These are phyloP conservation scores for Asteroscopus sphinx DNA, from an alignment of 2,888 invertebrate genomes.

Conservation along the genomic window DNA sequence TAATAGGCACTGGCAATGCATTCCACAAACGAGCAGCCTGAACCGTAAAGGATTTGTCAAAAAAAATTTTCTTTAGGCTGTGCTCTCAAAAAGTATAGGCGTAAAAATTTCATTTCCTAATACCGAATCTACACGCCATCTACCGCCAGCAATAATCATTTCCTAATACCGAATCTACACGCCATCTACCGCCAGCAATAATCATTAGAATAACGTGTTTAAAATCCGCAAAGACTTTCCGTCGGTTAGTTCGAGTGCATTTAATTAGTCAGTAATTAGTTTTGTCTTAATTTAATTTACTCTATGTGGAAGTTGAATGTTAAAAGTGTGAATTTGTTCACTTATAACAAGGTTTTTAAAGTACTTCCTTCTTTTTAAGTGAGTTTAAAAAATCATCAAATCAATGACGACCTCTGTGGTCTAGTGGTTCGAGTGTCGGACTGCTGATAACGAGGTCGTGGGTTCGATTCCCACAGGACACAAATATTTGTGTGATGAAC, in stretches of 20 bases:
- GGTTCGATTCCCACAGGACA: no score
- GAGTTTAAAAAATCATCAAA: conserved; percentile 15
- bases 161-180: background rate
- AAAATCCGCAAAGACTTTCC: conserved; percentile 32
- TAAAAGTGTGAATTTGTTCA: conserved; percentile 40
- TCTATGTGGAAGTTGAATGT: conserved; percentile 27
- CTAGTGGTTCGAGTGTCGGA: no score
- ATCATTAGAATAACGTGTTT: conserved; percentile 23
- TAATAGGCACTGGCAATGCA: no score
- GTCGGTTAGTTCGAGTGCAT: conserved; percentile 46
- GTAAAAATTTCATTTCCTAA: no score
- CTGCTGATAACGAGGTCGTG: no score
- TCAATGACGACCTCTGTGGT: no score
- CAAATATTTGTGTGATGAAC: no score
- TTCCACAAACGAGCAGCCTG: no score
- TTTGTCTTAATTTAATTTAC: conserved; percentile 53
- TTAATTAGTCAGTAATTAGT: conserved; percentile 56
- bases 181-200: conserved; percentile 19
- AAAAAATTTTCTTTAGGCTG: no score
- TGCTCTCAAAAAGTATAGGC: no score
- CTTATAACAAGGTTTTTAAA: conserved; percentile 35
- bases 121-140: no score
- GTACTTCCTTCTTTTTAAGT: conserved; percentile 15
- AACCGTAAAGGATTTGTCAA: no score
- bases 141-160: conserved; percentile 17